Evolutionary conservation across 2,113 vertebrate genomes (phyloP).

Genomic region (Cynocephalus volans): DNA sequence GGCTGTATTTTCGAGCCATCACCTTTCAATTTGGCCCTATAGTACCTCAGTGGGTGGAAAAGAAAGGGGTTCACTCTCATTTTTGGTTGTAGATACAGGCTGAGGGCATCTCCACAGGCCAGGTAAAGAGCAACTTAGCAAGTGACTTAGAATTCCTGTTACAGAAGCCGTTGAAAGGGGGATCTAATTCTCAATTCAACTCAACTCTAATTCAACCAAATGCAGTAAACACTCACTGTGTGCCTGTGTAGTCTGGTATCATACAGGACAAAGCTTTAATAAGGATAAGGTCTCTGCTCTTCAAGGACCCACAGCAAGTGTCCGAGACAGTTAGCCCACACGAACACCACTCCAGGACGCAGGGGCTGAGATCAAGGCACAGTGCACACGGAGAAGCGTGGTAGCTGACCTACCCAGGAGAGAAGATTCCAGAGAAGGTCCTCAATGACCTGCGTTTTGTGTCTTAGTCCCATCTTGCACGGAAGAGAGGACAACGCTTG

Average conservation of each 20-base stretch:
- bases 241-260: background rate
- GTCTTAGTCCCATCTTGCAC: background rate
- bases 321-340: background rate
- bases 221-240: background rate
- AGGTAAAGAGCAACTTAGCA: background rate
- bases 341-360: background rate
- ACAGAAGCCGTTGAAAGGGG: background rate
- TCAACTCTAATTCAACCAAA: background rate
- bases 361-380: background rate
- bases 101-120: background rate
- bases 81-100: background rate
- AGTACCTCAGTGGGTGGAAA: background rate
- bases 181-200: background rate
- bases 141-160: too few species aligned
- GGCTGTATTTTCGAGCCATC: background rate
- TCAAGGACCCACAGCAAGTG: background rate
- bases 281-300: background rate
- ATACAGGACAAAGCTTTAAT: background rate
- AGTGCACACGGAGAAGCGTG: background rate
- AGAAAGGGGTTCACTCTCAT: background rate
- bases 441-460: background rate
- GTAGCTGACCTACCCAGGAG: background rate
- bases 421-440: background rate
- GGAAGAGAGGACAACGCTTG: background rate
- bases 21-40: background rate